Evolutionary conservation across 2,888 invertebrate genomes (phyloP).

Genomic region (Cyclophora punctaria): DNA sequence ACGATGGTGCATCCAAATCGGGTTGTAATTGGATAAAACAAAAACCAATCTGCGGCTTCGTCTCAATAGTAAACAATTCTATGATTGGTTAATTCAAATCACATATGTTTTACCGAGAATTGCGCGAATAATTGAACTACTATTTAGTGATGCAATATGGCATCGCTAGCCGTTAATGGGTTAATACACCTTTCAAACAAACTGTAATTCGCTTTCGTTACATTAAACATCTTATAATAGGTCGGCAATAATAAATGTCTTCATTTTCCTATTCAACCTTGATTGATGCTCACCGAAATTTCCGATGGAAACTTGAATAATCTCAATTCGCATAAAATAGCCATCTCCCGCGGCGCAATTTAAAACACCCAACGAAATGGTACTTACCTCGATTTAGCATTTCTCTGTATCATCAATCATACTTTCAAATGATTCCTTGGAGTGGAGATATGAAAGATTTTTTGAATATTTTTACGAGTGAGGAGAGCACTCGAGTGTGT

Average conservation of each 20-base stretch:
- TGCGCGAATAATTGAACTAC: no score
- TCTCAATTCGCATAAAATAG: slow-evolving; percentile 22
- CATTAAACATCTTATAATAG: slow-evolving; percentile 5
- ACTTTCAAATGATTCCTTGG: slow-evolving; percentile 42
- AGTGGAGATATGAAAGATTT: slow-evolving; percentile 37
- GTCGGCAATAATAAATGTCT: slow-evolving; percentile 11
- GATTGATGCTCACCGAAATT: slow-evolving; percentile 21
- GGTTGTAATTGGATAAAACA: no score
- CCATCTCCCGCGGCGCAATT: slow-evolving; percentile 29
- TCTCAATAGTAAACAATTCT: no score
- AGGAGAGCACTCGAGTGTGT: slow-evolving; percentile 22
- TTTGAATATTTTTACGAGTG: slow-evolving; percentile 38
- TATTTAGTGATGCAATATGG: no score
- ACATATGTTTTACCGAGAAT: no score
- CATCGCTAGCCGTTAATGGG: no score
- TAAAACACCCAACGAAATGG: slow-evolving; percentile 35
- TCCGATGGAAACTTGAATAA: slow-evolving; percentile 23
- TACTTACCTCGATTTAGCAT: slow-evolving; percentile 37
- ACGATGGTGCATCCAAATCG: no score
- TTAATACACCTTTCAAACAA: neutral
- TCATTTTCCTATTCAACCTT: slow-evolving; percentile 16
- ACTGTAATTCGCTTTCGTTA: slow-evolving; percentile 4
- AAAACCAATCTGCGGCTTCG: no score
- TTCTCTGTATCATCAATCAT: slow-evolving; percentile 49
- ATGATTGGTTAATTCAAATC: no score